Conservation (phyloP, 2,797 vertebrate species). For the Malurus leucopterus region DNA sequence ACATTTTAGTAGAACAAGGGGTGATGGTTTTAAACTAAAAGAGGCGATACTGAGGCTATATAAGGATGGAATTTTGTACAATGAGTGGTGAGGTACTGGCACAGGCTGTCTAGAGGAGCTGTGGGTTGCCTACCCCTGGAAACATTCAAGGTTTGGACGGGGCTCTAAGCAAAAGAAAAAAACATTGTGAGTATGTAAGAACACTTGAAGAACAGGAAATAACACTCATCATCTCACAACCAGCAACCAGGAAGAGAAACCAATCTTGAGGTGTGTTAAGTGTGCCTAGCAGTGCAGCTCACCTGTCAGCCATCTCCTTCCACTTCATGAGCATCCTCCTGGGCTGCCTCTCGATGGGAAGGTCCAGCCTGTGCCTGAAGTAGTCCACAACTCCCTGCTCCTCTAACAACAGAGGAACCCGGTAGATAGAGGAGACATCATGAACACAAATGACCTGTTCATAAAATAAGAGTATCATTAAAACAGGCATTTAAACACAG, state of each 20-base stretch:
- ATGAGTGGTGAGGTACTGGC: background rate
- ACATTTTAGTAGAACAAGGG: background rate
- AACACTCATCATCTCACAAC: background rate
- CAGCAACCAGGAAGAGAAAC: background rate
- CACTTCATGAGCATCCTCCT: constrained; percentile 91
- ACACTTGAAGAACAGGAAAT: background rate
- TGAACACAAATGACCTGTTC: constrained; percentile 92
- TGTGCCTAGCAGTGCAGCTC: background rate
- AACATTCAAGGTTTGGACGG: background rate
- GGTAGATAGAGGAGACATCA: constrained; percentile 91
- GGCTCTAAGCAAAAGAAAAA: background rate
- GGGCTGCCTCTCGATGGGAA: constrained; percentile 82
- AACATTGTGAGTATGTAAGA: rapidly evolving
- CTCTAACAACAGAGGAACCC: constrained; percentile 89
- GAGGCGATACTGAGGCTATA: background rate
- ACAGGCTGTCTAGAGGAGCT: background rate
- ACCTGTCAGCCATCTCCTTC: constrained; percentile 97
- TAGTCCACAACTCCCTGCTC: constrained; percentile 91
- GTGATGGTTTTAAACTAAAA: background rate
- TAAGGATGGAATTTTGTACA: background rate
- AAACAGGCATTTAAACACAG: background rate
- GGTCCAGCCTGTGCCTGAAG: constrained; percentile 85
- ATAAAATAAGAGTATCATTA: background rate
- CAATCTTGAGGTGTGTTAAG: background rate
- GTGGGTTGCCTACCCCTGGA: background rate